These are phyloP conservation scores for Drosophila borborema DNA, from an alignment of 2,888 invertebrate genomes.

Conservation along the genomic window DNA sequence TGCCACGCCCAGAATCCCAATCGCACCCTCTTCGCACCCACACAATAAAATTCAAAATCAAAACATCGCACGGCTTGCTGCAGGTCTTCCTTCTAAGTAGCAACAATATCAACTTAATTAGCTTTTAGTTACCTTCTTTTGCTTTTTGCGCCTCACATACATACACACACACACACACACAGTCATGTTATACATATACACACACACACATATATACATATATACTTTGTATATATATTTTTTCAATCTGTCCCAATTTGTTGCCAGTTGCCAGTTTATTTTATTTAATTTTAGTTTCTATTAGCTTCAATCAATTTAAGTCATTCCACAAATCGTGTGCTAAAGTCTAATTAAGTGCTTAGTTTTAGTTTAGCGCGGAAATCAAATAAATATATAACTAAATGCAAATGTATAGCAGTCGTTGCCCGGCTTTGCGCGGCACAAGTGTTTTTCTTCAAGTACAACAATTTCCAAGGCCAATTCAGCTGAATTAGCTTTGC, in stretches of 20 bases:
- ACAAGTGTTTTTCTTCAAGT: slow-evolving; percentile 15
- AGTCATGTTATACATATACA: background rate
- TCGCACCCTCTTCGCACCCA: background rate
- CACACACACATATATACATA: slow-evolving; percentile 3
- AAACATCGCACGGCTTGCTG: slow-evolving; percentile 15
- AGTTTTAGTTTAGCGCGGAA: slow-evolving; percentile 52
- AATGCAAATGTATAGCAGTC: slow-evolving; percentile 24
- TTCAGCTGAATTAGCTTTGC: background rate
- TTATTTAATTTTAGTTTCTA: slow-evolving; percentile 18
- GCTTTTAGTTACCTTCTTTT: slow-evolving; percentile 32
- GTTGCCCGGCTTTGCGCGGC: slow-evolving; percentile 15
- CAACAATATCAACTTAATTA: slow-evolving; percentile 40
- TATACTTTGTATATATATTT: slow-evolving; percentile 10
- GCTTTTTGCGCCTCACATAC: slow-evolving; percentile 3
- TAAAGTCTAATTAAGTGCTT: slow-evolving; percentile 60
- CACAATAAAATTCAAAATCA: background rate
- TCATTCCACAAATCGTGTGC: slow-evolving; percentile 60
- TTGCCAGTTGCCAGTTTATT: slow-evolving; percentile 52
- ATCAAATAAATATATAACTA: slow-evolving; percentile 18
- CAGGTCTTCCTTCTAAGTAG: slow-evolving; percentile 11
- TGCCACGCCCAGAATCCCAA: slow-evolving; percentile 19
- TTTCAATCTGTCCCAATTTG: slow-evolving; percentile 29
- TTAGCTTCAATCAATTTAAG: slow-evolving; percentile 30
- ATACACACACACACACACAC: slow-evolving; percentile 11
- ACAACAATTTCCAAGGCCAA: background rate